These are phyloP conservation scores for Polypedilum vanderplanki DNA, from an alignment of 1,140 invertebrate genomes.

Conservation along the genomic window DNA sequence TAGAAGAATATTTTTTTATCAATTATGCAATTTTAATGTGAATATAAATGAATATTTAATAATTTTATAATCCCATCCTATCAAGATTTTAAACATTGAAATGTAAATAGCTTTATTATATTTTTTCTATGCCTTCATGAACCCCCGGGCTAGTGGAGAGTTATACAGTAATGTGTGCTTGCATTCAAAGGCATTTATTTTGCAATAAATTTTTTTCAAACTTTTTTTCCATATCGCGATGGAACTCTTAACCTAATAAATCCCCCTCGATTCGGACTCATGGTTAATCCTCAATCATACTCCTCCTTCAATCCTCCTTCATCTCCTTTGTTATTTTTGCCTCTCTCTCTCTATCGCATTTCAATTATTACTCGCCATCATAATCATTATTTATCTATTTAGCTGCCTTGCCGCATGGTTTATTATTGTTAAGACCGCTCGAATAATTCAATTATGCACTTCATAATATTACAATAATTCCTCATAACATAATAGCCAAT, in stretches of 20 bases:
- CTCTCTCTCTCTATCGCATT: background rate
- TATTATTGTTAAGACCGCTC: background rate
- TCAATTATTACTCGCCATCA: background rate
- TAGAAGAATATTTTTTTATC: background rate
- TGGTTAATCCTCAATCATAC: background rate
- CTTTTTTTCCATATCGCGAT: background rate
- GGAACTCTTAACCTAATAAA: constrained; percentile 17
- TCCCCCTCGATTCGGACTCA: background rate
- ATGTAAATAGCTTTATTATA: constrained; percentile 6
- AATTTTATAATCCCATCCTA: background rate
- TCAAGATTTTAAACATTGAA: background rate
- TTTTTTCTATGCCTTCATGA: background rate
- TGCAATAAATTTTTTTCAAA: too few species aligned
- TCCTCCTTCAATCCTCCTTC: too few species aligned
- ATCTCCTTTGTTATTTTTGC: background rate
- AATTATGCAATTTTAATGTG: background rate
- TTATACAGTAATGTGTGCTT: too few species aligned
- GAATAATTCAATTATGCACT: constrained; percentile 6
- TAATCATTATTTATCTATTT: too few species aligned
- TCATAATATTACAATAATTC: too few species aligned
- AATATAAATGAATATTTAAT: too few species aligned
- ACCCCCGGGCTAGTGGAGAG: background rate
- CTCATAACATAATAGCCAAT: too few species aligned
- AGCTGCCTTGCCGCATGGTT: too few species aligned
- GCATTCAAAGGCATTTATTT: too few species aligned